Evolutionary conservation across 2,888 invertebrate genomes (phyloP).

Genomic region (Hirtodrosophila histrioides): DNA sequence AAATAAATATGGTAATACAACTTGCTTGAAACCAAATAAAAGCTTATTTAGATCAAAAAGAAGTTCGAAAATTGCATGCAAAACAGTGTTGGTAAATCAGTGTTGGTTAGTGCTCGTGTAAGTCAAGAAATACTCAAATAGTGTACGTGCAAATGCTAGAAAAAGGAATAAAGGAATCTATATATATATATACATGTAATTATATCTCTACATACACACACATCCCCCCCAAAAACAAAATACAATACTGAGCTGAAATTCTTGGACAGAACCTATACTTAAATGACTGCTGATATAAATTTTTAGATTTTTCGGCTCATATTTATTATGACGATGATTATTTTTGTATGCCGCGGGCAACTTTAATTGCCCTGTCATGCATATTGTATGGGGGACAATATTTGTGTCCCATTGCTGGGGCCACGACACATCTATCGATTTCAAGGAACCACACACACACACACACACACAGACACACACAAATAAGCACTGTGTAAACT

Average conservation of each 20-base stretch:
- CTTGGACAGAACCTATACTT: constrained; percentile 4
- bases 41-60: constrained; percentile 3
- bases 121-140: neutral
- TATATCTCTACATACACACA: neutral
- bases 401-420: constrained; percentile 50
- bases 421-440: constrained; percentile 66
- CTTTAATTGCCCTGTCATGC: constrained; percentile 67
- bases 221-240: neutral
- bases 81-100: constrained; percentile 32
- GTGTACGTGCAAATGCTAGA: constrained; percentile 12
- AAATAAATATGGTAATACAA: neutral
- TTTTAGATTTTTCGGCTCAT: constrained; percentile 10
- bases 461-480: constrained; percentile 18
- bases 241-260: constrained; percentile 1
- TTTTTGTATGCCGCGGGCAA: constrained; percentile 54
- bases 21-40: constrained; percentile 7
- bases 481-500: constrained; percentile 24
- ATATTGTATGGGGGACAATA: constrained; percentile 54
- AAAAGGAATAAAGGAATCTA: neutral
- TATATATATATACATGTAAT: neutral
- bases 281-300: neutral
- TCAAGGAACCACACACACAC: constrained; percentile 33
- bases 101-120: constrained; percentile 35
- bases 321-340: constrained; percentile 43
- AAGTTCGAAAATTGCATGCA: constrained; percentile 21